A percentile compares a stretch with the other conserved stretches of the same genome.
Conservation (phyloP, 2,888 invertebrate species). For the Brassicogethes aeneus region DNA sequence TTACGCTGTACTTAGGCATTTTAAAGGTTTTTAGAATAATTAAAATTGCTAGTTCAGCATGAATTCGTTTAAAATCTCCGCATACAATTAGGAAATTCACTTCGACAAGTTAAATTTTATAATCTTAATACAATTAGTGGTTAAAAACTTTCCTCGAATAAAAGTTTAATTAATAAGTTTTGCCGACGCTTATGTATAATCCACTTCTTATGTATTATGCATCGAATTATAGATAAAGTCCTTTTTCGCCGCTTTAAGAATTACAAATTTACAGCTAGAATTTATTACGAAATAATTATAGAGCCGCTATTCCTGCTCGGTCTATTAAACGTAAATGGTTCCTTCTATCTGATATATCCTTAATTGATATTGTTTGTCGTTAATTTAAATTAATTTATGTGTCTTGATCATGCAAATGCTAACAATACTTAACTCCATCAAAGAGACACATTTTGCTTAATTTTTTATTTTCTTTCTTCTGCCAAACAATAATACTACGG, state of each 20-base stretch:
- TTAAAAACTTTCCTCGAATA: too few relatives aligned
- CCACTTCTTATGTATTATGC: conserved; percentile 2
- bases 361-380: background rate
- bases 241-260: background rate
- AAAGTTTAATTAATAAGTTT: background rate
- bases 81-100: background rate
- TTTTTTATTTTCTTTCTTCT: too few relatives aligned
- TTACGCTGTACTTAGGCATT: too few relatives aligned
- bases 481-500: too few relatives aligned
- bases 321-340: background rate
- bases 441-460: too few relatives aligned
- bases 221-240: conserved; percentile 4
- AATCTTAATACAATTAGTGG: background rate
- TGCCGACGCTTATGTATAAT: background rate
- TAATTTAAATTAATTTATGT: too few relatives aligned
- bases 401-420: too few relatives aligned
- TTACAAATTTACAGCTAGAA: conserved; percentile 2
- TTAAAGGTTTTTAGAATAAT: too few relatives aligned
- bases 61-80: background rate
- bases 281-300: conserved; percentile 4
- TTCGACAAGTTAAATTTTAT: background rate
- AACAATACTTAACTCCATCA: too few relatives aligned
- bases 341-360: background rate
- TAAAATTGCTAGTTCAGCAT: too few relatives aligned
- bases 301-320: background rate